These are phyloP conservation scores for Megaceryle alcyon DNA, from an alignment of 2,797 vertebrate species.

Conservation along the genomic window DNA sequence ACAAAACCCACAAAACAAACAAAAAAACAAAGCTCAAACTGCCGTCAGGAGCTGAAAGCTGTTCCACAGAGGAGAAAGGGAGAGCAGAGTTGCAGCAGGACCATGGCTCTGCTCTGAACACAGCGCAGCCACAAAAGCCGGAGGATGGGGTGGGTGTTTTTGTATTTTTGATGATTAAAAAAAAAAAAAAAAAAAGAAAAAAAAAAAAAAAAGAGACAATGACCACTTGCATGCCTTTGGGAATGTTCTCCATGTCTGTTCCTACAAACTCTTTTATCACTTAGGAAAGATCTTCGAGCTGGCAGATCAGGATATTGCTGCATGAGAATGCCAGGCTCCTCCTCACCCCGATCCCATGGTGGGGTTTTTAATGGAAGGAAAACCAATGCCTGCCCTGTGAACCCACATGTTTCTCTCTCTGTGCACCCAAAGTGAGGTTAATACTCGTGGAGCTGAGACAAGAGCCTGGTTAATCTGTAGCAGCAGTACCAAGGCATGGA, in stretches of 20 bases:
- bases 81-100: neutral
- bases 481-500: neutral
- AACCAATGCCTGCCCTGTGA: neutral
- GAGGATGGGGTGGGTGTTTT: constrained; percentile 52
- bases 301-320: constrained; percentile 44
- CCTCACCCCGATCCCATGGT: neutral
- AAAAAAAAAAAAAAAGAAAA: neutral
- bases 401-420: neutral
- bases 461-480: constrained; percentile 16
- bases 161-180: constrained; percentile 66
- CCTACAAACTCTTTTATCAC: constrained; percentile 19
- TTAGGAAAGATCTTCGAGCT: constrained; percentile 36
- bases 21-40: constrained; percentile 50
- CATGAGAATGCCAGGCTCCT: constrained; percentile 32
- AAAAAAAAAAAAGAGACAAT: constrained; percentile 3
- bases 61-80: neutral
- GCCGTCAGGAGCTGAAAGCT: constrained; percentile 55
- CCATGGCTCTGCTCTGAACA: neutral
- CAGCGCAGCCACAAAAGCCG: neutral
- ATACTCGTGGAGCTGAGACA: neutral
- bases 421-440: neutral
- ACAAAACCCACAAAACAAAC: neutral
- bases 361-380: neutral
- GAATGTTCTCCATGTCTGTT: constrained; percentile 56
- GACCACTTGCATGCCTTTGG: constrained; percentile 69